Percentiles rank a stretch among this genome's conserved stretches.
Conservation (phyloP, 2,888 invertebrate species). For the Anoncus sp. region DNA sequence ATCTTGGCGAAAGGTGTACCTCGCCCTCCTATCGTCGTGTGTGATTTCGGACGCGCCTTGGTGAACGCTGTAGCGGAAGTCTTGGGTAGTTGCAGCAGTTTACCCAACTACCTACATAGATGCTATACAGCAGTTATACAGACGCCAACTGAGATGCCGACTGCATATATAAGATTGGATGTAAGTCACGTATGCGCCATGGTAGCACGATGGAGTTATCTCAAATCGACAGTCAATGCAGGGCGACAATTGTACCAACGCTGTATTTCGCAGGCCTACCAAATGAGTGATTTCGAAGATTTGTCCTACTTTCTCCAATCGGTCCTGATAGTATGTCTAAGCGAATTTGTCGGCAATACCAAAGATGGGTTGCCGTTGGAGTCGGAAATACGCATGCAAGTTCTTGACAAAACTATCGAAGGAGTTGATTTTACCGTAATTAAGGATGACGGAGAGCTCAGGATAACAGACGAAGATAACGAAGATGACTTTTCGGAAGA, state of each 20-base stretch:
- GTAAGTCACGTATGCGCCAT: conserved; percentile 62
- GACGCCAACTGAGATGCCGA: background rate
- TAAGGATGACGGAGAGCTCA: conserved; percentile 4
- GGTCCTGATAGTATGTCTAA: conserved; percentile 53
- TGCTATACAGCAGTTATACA: conserved; percentile 38
- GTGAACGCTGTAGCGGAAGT: conserved; percentile 57
- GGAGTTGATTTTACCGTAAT: conserved; percentile 3
- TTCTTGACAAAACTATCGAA: conserved; percentile 29
- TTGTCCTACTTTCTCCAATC: conserved; percentile 58
- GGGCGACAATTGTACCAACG: conserved; percentile 54
- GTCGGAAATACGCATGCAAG: conserved; percentile 51
- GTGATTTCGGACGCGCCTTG: conserved; percentile 54
- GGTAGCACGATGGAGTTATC: conserved; percentile 59
- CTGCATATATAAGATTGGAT: conserved; percentile 52
- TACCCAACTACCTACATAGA: conserved; percentile 60
- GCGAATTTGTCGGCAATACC: conserved; percentile 54
- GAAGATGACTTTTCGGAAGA: conserved; percentile 5
- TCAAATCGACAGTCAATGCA: conserved; percentile 27
- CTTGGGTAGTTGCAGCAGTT: conserved; percentile 57
- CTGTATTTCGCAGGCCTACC: conserved; percentile 58
- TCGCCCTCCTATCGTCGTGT: conserved; percentile 42
- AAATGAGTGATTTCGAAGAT: conserved; percentile 49
- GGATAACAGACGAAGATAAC: conserved; percentile 3
- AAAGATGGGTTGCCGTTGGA: conserved; percentile 44
- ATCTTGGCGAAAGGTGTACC: conserved; percentile 36